Conservation (phyloP, 1,140 invertebrate species). For the Megalonaias nervosa region DNA sequence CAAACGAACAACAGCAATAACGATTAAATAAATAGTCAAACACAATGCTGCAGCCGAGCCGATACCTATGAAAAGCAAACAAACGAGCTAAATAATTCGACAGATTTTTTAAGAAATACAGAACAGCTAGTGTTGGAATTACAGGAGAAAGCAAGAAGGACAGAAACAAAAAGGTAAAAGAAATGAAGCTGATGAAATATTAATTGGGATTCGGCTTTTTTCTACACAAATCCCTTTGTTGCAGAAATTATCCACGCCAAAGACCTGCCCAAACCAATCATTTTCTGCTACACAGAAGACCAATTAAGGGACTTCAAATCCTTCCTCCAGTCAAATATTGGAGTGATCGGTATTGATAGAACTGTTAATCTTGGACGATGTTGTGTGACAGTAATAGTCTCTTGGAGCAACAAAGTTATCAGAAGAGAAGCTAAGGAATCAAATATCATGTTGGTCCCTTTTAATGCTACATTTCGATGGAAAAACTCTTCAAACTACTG, state of each 20-base stretch:
- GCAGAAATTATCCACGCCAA: slow-evolving; percentile 7
- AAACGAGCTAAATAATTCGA: too few relatives aligned
- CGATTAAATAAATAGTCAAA: too few relatives aligned
- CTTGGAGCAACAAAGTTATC: slow-evolving; percentile 10
- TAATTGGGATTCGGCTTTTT: too few relatives aligned
- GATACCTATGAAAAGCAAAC: too few relatives aligned
- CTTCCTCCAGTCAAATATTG: not conserved
- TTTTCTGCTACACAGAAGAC: slow-evolving; percentile 17
- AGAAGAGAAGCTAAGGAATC: slow-evolving; percentile 10
- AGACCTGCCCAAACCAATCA: not conserved
- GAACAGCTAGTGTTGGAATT: too few relatives aligned
- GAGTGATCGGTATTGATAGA: slow-evolving; percentile 7
- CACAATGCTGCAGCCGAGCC: too few relatives aligned
- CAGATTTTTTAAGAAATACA: too few relatives aligned
- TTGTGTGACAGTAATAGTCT: slow-evolving; percentile 25
- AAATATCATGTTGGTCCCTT: slow-evolving; percentile 22
- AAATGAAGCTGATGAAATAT: too few relatives aligned
- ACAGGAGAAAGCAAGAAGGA: too few relatives aligned
- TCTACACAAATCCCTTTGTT: slow-evolving; percentile 2
- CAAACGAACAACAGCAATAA: too few relatives aligned
- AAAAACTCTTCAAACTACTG: slow-evolving; percentile 5
- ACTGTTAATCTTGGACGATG: slow-evolving; percentile 27
- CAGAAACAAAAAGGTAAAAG: too few relatives aligned
- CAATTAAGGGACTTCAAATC: slow-evolving; percentile 12
- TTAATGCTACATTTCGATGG: slow-evolving; percentile 34